Evolutionary conservation across 2,113 vertebrate species (phyloP), one percentile per base, ranked within the genome.

Genomic region (Motacilla alba): DNA sequence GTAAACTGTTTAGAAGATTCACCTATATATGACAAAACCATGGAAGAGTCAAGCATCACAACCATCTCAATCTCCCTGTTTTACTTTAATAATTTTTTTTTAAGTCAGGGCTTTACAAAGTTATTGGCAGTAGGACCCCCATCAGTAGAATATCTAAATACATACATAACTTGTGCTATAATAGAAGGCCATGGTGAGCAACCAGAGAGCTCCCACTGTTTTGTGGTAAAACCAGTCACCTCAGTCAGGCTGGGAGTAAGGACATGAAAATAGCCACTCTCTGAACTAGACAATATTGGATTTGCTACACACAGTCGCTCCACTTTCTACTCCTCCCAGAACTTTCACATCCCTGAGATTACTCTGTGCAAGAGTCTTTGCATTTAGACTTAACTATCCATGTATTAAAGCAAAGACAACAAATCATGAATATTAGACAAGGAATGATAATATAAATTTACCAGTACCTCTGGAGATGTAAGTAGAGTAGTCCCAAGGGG

Each of bases 341-440:
- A 87, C 82, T 56, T 76, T 83, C 56, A 53, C 88, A 86, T 78
- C 46, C 27, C 27, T 31, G 14, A 96, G 83, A 92, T 30, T 10
- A 53, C 22, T 26, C 62, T 47, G 20, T 33, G 28, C 46, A 73
- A 60, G 68, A 95, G 43, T 33, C 53, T 60, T 50, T 77, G 53
- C 89, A 87, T 62, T 96, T 93, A 95, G 39, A 86, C 62, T 91
- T 90, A 83, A 85, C 92, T 59, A 8, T 64, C 55, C 55, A 64
- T 72, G 70, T 95, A 60, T 95, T 94, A 94, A 95, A 83, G 80
- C 66, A 87, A 95, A 95, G 75, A 52, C 79, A 93, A 94, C 87
- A 97, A 97, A 97, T 96, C 90, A 98, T 6, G 0, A 93, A 64
- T 69, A 97, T 96, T 93, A 95, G 80, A 96, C 68, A 96, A 93